Conservation (phyloP, 2,797 vertebrate genomes). For the Philypnodon macrostomus region DNA sequence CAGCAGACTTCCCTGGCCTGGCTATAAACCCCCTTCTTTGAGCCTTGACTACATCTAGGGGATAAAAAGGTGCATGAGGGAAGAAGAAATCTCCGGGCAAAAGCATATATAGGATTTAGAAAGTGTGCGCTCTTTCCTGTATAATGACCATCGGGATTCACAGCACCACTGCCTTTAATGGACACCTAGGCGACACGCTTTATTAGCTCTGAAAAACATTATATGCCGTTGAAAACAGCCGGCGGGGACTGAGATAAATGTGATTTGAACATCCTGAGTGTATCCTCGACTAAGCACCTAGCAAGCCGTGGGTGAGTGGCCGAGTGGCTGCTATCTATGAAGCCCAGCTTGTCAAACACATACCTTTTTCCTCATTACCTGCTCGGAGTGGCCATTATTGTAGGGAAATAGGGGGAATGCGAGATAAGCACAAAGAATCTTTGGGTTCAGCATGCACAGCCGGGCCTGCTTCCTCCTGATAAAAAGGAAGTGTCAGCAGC, state of each 20-base stretch:
- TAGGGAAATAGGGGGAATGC: conserved; percentile 63
- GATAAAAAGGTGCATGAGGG: conserved; percentile 60
- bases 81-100: conserved; percentile 47
- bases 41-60: conserved; percentile 52
- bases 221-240: conserved; percentile 38
- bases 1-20: conserved; percentile 28
- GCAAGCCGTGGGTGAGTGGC: conserved; percentile 30
- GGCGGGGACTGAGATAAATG: conserved; percentile 36
- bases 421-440: conserved; percentile 72
- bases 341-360: conserved; percentile 67
- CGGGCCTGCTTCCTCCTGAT: conserved; percentile 76
- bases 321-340: conserved; percentile 65
- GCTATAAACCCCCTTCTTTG: conserved; percentile 43
- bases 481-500: conserved; percentile 61
- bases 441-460: conserved; percentile 66
- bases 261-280: conserved; percentile 44
- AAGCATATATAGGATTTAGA: conserved; percentile 51
- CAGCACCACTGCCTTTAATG: conserved; percentile 52
- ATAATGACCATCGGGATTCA: conserved; percentile 48
- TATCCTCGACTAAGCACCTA: conserved; percentile 40
- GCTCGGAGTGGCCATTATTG: conserved; percentile 55
- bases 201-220: conserved; percentile 58
- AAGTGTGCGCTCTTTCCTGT: conserved; percentile 25
- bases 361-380: conserved; percentile 73
- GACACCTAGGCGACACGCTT: conserved; percentile 62